Percentiles rank a stretch among this genome's conserved stretches.
Evolutionary conservation across 2,888 invertebrate species (phyloP).

Genomic region (Apocheima hispidaria): DNA sequence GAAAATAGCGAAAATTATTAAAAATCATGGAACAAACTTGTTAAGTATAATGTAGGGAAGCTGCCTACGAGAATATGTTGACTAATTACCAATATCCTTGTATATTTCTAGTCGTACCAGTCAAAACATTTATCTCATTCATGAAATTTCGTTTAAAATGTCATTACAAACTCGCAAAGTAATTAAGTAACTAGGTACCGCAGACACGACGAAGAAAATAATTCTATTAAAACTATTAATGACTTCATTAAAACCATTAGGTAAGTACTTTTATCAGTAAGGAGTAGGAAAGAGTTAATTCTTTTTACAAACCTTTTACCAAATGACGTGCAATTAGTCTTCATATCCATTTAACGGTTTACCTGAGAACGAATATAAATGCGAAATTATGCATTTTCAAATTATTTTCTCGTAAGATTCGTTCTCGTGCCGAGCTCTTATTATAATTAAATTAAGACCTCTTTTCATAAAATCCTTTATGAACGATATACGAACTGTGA

Average conservation of each 20-base stretch:
- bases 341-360: conserved; percentile 7
- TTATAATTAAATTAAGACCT: too few species aligned
- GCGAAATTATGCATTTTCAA: conserved; percentile 2
- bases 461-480: not conserved
- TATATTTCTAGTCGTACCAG: too few species aligned
- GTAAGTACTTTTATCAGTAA: not conserved
- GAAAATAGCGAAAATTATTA: too few species aligned
- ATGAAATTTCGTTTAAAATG: too few species aligned
- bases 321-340: conserved; percentile 16
- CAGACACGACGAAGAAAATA: too few species aligned
- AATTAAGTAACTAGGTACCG: too few species aligned
- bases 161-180: too few species aligned
- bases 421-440: not conserved
- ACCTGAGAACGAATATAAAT: conserved; percentile 11
- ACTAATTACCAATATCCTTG: too few species aligned
- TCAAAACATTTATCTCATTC: too few species aligned
- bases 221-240: not conserved
- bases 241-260: not conserved
- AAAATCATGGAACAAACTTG: too few species aligned
- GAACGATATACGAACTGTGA: not conserved
- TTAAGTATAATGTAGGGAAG: too few species aligned
- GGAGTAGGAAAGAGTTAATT: not conserved
- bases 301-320: conserved; percentile 5
- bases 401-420: not conserved
- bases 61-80: too few species aligned